Conservation (phyloP, 1,140 invertebrate genomes). For the Orchesella cincta region DNA sequence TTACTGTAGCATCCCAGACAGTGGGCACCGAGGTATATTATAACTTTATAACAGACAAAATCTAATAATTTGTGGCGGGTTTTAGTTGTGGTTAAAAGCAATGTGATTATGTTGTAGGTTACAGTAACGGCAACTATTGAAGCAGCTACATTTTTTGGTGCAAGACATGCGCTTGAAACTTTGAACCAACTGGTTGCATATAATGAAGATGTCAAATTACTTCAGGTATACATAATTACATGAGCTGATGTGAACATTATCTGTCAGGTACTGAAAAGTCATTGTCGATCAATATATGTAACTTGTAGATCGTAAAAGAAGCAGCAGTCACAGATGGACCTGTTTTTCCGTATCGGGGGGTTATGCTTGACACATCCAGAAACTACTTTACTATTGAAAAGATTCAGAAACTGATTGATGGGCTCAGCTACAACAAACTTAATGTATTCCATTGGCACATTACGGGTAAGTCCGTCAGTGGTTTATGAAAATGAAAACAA, state of each 20-base stretch:
- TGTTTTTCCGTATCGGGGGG: slow-evolving; percentile 71
- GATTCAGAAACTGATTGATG: slow-evolving; percentile 74
- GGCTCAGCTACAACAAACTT: slow-evolving; percentile 75
- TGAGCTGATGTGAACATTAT: too few species aligned
- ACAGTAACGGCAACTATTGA: slow-evolving; percentile 53
- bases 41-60: not conserved
- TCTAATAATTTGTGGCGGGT: not conserved
- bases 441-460: slow-evolving; percentile 88
- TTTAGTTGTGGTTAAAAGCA: not conserved
- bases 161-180: slow-evolving; percentile 74
- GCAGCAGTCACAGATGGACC: slow-evolving; percentile 68
- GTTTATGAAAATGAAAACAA: too few species aligned
- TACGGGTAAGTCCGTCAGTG: too few species aligned
- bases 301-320: slow-evolving; percentile 63
- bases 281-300: too few species aligned
- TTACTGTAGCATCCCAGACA: not conserved
- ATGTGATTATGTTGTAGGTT: not conserved
- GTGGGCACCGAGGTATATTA: not conserved
- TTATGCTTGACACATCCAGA: slow-evolving; percentile 73
- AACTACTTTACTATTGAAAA: slow-evolving; percentile 69
- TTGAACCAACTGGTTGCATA: slow-evolving; percentile 66
- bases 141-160: slow-evolving; percentile 71
- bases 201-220: not conserved
- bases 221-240: slow-evolving; percentile 15
- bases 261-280: too few species aligned